Conservation (phyloP, 2,797 vertebrate species). For the Dromococcyx pavoninus region DNA sequence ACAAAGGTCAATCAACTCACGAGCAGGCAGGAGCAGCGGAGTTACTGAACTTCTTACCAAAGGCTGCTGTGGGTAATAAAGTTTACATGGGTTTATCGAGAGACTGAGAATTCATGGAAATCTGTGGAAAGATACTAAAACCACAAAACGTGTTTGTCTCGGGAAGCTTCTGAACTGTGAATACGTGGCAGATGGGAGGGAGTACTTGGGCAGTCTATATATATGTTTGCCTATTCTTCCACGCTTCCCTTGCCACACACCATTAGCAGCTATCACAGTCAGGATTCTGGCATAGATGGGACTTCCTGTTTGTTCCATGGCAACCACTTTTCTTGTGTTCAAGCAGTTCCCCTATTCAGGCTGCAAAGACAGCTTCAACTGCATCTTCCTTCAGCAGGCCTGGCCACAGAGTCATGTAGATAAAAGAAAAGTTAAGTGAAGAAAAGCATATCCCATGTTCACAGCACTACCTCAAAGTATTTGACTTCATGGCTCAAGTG, state of each 20-base stretch:
- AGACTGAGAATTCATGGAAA: background rate
- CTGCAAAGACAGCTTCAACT: background rate
- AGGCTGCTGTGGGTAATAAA: background rate
- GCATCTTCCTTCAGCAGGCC: background rate
- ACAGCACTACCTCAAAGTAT: background rate
- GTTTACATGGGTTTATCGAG: background rate
- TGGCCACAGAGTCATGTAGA: background rate
- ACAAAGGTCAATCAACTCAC: background rate
- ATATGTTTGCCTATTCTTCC: background rate
- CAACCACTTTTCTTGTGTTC: background rate
- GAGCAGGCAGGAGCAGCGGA: background rate
- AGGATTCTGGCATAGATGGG: background rate
- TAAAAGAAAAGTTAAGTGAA: background rate
- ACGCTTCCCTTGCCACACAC: background rate
- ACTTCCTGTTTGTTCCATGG: background rate
- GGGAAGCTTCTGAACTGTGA: background rate
- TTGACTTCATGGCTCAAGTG: background rate
- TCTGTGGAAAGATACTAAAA: background rate
- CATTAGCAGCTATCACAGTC: background rate
- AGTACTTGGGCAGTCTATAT: background rate
- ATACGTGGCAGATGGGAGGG: background rate
- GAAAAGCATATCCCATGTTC: background rate
- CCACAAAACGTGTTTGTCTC: background rate
- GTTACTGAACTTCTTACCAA: background rate
- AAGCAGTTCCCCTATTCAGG: background rate